Base-by-base conservation (phyloP, 2,888 invertebrate genomes). In the Clusia tigrina region DNA sequence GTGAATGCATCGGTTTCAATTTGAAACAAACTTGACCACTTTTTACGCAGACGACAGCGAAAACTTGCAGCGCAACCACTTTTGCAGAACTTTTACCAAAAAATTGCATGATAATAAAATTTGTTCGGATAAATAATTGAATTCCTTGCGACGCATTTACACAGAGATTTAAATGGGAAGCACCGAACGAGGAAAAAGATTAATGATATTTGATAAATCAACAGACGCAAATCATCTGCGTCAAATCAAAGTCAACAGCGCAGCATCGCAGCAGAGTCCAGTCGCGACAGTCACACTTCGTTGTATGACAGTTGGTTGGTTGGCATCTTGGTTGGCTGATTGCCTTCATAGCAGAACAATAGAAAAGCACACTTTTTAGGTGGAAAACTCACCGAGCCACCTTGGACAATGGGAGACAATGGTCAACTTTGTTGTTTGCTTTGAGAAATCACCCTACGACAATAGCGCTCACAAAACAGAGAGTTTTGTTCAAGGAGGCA, bases 181-280 rank as follows among this genome's bases (percentile, higher is more conserved):
- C 12, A 60, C 60, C 38, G 1, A 57, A 60, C 23, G 62, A 17
- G 9, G 18, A n/a, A 59, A 63, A 79, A 78, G 77, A 78, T 77
- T 78, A 78, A 78, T 78, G 78, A 78, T 70, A 67, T 69, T 71
- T 71, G 65, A 74, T 71, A 73, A 71, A 71, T 71, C 76, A 69
- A 66, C 62, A 69, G n/a, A 48, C 22, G 18, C 54, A 63, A 64
- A 62, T 63, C 64, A 60, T 66, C 62, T 62, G 20, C 60, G 56
- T 63, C 63, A 60, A 38, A 54, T 15, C 10, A 58, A 38, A 37
- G 25, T 48, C 48, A 48, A 48, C 42, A 6, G 42, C 3, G n/a
- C 48, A 20, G 48, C 48, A 22, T 48, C 32, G 12, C 32, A 32
- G 32, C 12, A 12, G 32, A 32, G 6, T 9, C 18, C 48, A 20